Evolutionary conservation across 2,113 vertebrate genomes (phyloP), one percentile per base, ranked within the genome.

Genomic region (Panthera tigris): DNA sequence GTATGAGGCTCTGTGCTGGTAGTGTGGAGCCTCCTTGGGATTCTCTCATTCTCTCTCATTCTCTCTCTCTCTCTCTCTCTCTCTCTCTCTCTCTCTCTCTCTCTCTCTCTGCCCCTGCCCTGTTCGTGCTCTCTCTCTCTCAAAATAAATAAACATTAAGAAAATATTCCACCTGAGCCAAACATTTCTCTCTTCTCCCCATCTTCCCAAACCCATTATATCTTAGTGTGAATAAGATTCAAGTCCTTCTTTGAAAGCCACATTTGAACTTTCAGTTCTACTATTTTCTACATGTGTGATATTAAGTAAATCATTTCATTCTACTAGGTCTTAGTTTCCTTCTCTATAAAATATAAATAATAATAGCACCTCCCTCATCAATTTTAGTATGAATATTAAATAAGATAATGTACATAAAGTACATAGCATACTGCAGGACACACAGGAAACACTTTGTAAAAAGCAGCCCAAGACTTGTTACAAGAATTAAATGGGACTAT

Each of bases 281-380:
- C 33, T 83, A 23, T 31, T 76, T 91, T 81, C 27, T 94, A 83
- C 33, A 45, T 95, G 33, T 68, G 9, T 87, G 25, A 55, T 15
- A 15, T 86, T 89, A 86, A 92, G 45, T 8, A 95, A 94, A 74
- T 87, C 1, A 63, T 65, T 95, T 96, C 50, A 90, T 82, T 82
- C 36, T 27, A 94, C 13, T 50, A 21, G n/a, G 48, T 78, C n/a
- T 97, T 93, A 68, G 5, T 74, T 95, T 66, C 27, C 3, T 92
- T 66, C 29, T 74, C n/a, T 96, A 85, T 85, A 81, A 95, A 66
- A 96, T 7, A 81, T 50, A 93, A 85, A 95, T 14, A 81, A 48
- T 41, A 93, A 9, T 52, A 95, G 15, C 13, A 69, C 27, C 15
- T 78, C 85, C 65, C 13, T 97, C 55, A 65, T 73, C 84, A 94